Base-by-base conservation (phyloP, 2,888 invertebrate genomes). In the Dryobota labecula region DNA sequence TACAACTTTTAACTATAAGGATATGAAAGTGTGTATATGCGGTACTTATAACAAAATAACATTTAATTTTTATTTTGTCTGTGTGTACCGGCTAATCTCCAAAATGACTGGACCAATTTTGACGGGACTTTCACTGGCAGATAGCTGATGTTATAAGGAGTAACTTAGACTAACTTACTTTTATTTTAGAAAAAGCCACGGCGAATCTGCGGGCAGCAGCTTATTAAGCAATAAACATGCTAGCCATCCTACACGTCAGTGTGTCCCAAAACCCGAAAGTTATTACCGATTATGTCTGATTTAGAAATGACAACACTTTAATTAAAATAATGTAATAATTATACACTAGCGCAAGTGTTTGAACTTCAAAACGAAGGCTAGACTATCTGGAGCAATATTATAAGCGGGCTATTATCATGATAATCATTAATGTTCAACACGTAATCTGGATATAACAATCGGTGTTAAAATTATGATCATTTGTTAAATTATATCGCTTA, bases 281-380 rank as follows among this genome's bases (percentile, higher is more conserved):
- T 73, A 77, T 65, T 65, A 75, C 64, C 61, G 61, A 83, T 85
- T 74, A 70, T 57, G 70, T 54, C 51, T 70, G 77, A 76, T 82
- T 69, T 80, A 75, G 61, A 70, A 78, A 82, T 78, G 61, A 74
- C 63, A 69, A 78, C 56, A 72, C 41, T 57, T 51, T 72, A 83
- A 82, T 82, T 83, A 82, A 80, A 76, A 67, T 82, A 84, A 83
- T 83, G 67, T 62, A 76, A 77, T 78, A 82, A 80, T 80, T 72
- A 80, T 74, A 81, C 43, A 78, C 73, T 68, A 64, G 67, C 79
- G 76, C 80, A 84, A 82, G 82, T 84, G 83, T 86, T 84, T 86
- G 83, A 85, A 83, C 84, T 87, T 85, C 75, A 64, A 67, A 75
- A 60, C 20, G 82, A 82, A 85, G 83, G 85, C 66, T 58, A 70